Percentiles rank a stretch among this genome's conserved stretches.
Conservation (phyloP, 1,140 invertebrate species). For the Reticulitermes speratus region DNA sequence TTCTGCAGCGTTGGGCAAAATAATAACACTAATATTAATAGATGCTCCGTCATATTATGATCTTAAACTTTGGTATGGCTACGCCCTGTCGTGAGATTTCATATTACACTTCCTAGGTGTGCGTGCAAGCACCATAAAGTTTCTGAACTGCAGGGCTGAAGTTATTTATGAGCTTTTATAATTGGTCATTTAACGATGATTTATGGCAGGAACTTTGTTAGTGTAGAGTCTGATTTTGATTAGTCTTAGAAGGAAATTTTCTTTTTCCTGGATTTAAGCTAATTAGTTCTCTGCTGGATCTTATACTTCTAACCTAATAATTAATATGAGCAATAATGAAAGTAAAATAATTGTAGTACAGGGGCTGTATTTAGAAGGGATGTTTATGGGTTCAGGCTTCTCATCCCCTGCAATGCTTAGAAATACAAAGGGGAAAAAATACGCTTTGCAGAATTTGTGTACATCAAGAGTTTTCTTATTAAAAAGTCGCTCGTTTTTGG, state of each 20-base stretch:
- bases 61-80: not conserved
- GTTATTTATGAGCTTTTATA: slow-evolving; percentile 19
- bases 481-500: too few species aligned
- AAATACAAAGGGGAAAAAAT: too few species aligned
- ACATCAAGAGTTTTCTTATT: too few species aligned
- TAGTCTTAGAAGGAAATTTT: slow-evolving; percentile 13
- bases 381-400: too few species aligned
- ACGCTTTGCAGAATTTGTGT: too few species aligned
- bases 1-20: slow-evolving; percentile 9
- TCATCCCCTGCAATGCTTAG: too few species aligned
- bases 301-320: too few species aligned
- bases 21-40: slow-evolving; percentile 19
- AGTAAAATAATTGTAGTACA: too few species aligned
- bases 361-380: too few species aligned
- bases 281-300: not conserved
- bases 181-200: slow-evolving; percentile 16
- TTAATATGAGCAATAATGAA: too few species aligned
- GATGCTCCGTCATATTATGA: slow-evolving; percentile 18
- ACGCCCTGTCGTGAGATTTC: not conserved
- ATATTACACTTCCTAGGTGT: not conserved
- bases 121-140: not conserved
- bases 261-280: not conserved
- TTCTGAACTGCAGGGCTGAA: not conserved
- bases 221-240: slow-evolving; percentile 1
- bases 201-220: slow-evolving; percentile 10